Evolutionary conservation across 2,113 vertebrate species (phyloP), one percentile per base, ranked within the genome.

Genomic region (Serilophus lunatus): DNA sequence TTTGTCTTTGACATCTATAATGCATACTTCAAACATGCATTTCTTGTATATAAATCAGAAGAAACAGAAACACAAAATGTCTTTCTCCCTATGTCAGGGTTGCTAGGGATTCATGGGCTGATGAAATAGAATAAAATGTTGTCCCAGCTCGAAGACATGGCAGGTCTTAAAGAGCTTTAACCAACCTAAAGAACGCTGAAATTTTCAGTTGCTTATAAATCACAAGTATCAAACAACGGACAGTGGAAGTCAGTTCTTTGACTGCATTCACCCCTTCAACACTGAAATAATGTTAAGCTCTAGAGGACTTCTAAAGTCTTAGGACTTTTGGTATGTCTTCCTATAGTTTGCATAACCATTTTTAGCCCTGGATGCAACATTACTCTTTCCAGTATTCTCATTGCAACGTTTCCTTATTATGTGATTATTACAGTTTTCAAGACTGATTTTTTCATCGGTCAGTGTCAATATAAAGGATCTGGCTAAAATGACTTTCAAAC

Each of bases 361-460:
- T 78, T 50, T 91, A 61, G 14, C 40, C 18, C 50, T 15, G 50
- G 20, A 70, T 63, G 33, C 44, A 87, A 19, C 65, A 82, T 76
- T 87, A 82, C 79, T 91, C 35, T 72, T 78, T 59, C 36, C 18
- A 90, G 59, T 79, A 70, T 76, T 82, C 70, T 68, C 51, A 61
- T 92, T 72, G n/a, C 45, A 53, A 61, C 59, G 33, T 80, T 93
- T 86, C 50, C 50, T 79, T 92, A 63, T 61, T 87, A 80, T 54
- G 44, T 44, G 68, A 66, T 93, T 87, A 91, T 66, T 74, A 35
- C 38, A 54, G 42, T 88, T 96, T 95, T 80, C 24, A 72, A 95
- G 79, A 70, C 42, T 25, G 66, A 79, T 69, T 85, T 23, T 69
- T 94, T 85, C 70, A 74, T 91, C 68, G 77, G 38, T 82, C 60